These are phyloP conservation scores for Leptothorax acervorum DNA, from an alignment of 2,888 invertebrate species.

Conservation along the genomic window DNA sequence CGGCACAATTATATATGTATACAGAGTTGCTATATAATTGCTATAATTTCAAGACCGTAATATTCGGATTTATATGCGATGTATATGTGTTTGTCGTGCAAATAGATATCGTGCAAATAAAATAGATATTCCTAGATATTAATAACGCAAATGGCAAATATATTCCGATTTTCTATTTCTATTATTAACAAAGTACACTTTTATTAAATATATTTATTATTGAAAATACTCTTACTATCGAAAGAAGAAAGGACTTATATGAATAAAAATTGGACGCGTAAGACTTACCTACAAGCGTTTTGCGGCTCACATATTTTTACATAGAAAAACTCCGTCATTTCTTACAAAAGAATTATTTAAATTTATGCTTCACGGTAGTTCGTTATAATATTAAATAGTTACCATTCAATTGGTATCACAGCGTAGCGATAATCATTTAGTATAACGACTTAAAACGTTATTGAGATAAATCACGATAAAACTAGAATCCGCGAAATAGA, in stretches of 20 bases:
- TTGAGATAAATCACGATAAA: not conserved
- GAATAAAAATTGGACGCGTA: not conserved
- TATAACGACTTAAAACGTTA: not conserved
- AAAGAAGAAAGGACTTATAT: not conserved
- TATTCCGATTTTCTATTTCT: not conserved
- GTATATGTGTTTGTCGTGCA: not conserved
- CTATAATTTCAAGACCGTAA: constrained; percentile 21
- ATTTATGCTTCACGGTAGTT: not conserved
- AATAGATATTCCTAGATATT: constrained; percentile 40
- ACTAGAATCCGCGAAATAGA: not conserved
- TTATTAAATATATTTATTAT: not conserved
- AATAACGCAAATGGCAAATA: constrained; percentile 16
- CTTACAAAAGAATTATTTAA: not conserved
- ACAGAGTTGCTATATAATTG: constrained; percentile 13
- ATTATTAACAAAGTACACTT: constrained; percentile 2
- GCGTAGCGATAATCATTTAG: not conserved
- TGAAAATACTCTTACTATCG: not conserved
- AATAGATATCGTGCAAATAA: constrained; percentile 25
- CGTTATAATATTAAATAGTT: not conserved
- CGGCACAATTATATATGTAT: not conserved
- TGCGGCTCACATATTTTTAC: not conserved
- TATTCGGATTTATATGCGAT: constrained; percentile 32
- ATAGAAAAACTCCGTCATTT: not conserved
- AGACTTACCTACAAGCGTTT: not conserved
- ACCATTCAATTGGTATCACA: not conserved